Evolutionary conservation across 2,797 vertebrate genomes (phyloP).

Genomic region (Columba guinea): DNA sequence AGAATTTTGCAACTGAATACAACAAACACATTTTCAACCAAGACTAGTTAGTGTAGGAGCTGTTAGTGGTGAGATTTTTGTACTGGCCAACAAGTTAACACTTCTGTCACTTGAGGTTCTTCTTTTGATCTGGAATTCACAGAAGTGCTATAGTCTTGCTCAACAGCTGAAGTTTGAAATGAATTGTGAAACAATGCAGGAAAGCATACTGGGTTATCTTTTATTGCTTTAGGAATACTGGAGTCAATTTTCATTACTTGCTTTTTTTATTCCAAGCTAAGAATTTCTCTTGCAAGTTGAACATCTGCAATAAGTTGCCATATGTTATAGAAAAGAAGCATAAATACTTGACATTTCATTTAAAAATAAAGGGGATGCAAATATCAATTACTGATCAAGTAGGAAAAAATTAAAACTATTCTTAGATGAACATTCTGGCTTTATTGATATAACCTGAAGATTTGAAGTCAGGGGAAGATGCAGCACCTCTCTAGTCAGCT

Average conservation of each 20-base stretch:
- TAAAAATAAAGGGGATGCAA: not conserved
- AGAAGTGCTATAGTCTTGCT: not conserved
- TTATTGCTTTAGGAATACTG: not conserved
- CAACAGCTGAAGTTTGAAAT: not conserved
- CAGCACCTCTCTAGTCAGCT: not conserved
- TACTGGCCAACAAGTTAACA: not conserved
- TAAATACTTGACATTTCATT: not conserved
- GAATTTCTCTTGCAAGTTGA: not conserved
- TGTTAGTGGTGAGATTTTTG: not conserved
- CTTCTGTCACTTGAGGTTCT: not conserved
- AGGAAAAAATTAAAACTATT: not conserved
- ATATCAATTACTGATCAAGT: not conserved
- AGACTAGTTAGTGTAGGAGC: not conserved
- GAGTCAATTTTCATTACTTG: not conserved
- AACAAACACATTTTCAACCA: not conserved
- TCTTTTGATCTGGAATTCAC: not conserved
- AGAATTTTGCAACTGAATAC: not conserved
- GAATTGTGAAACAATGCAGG: not conserved
- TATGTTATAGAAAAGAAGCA: not conserved
- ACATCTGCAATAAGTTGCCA: not conserved
- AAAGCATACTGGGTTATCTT: not conserved
- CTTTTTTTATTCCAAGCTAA: not conserved
- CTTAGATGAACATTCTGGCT: not conserved
- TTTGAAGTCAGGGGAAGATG: not conserved
- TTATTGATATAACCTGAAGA: not conserved